Base-by-base conservation (phyloP, 2,888 invertebrate genomes). In the Tenodera sinensis region DNA sequence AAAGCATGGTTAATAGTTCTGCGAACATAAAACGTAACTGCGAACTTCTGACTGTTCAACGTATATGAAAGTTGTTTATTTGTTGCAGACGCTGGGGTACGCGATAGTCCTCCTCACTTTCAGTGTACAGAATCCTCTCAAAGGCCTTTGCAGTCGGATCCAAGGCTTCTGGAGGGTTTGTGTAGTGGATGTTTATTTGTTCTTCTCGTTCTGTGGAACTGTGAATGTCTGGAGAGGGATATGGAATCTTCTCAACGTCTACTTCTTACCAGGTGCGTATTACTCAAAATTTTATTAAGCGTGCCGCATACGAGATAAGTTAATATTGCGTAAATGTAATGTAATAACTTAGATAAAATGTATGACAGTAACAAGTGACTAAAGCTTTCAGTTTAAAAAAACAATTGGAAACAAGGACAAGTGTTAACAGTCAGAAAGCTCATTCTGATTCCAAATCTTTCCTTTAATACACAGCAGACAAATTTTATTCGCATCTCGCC, bases 191-290 rank as follows among this genome's bases (percentile, higher is more conserved):
- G 92, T 96, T 20, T 97, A 97, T 93, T 95, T 97, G 90, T 94
- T 97, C 90, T 93, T 97, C 91, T 96, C 96, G 83, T 96, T 97
- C 92, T 93, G 96, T 90, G 97, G 97, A 25, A 97, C 97, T 0
- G 96, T 98, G 88, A 97, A 97, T 93, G 97, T 97, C 20, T 98
- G 98, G 98, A 95, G 98, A 85, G 98, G 97, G 25, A 95, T 98
- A 89, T 98, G 98, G 98, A 96, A 96, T 90, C 93, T 97, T 89
- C 94, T 97, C 34, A 97, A 98, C 93, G 93, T 96, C 82, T 97
- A 97, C 93, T 95, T 98, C 90, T 95, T 97, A 91, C 96, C 97
- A 93, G 96, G 97, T 97, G 92, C 93, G 89, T 89, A 30, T 28
- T n/a, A 6, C 27, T 28, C 27, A 30, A 71, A 20, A 20, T 71